Evolutionary conservation across 2,888 invertebrate genomes (phyloP).

Genomic region (Lydus trimaculatus): DNA sequence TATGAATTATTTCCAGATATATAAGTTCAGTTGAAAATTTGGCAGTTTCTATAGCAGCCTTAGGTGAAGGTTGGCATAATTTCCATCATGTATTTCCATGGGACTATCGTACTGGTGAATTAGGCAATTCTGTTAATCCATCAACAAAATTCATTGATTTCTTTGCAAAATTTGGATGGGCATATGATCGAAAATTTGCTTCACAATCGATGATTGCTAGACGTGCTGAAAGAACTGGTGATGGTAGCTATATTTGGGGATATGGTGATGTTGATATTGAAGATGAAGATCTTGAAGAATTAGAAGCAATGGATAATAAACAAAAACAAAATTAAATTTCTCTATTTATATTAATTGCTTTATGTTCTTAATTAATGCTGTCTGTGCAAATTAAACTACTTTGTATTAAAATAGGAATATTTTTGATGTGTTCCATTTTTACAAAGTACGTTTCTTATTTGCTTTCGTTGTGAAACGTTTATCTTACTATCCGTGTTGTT

Average conservation of each 20-base stretch:
- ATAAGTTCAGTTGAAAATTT: slow-evolving; percentile 84
- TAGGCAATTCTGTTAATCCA: slow-evolving; percentile 70
- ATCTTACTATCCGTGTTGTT: background rate
- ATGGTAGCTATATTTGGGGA: slow-evolving; percentile 31
- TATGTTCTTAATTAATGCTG: background rate
- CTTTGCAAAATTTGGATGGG: slow-evolving; percentile 76
- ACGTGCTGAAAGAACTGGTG: slow-evolving; percentile 66
- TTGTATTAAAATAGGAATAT: too few relatives aligned
- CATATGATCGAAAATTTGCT: slow-evolving; percentile 76
- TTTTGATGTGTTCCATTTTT: background rate
- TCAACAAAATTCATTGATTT: slow-evolving; percentile 75
- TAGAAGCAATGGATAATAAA: background rate
- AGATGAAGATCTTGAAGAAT: background rate
- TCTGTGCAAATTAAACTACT: background rate
- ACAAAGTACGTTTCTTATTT: too few relatives aligned
- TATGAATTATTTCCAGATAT: slow-evolving; percentile 67
- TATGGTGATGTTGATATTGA: slow-evolving; percentile 68
- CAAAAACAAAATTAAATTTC: background rate
- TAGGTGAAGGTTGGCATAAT: slow-evolving; percentile 94
- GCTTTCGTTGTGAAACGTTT: background rate
- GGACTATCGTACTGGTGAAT: slow-evolving; percentile 91
- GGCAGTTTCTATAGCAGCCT: slow-evolving; percentile 73
- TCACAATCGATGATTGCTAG: slow-evolving; percentile 64
- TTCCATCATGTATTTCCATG: slow-evolving; percentile 95
- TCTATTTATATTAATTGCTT: background rate